Base-by-base conservation (phyloP, 2,888 invertebrate genomes). In the Tenthredo livida region DNA sequence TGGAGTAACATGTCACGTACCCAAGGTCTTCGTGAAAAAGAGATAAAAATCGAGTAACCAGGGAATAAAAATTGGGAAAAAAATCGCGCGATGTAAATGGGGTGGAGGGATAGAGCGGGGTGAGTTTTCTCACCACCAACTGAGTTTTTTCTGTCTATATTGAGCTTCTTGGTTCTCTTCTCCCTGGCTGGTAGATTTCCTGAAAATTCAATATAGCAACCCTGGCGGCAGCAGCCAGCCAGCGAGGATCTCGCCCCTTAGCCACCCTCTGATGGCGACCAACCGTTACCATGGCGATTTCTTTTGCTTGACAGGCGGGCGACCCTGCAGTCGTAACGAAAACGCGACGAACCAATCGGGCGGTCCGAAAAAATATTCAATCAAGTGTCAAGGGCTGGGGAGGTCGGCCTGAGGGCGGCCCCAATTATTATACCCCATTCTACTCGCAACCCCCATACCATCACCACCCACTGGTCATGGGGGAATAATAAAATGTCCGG, bases 321-420 rank as follows among this genome's bases (percentile, higher is more conserved):
- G 89, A 88, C 89, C 89, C 89, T 88, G 88, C 33, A 67, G 4
- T 88, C 88, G 88, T 89, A 87, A 88, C 89, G 88, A 83, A 47
- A 67, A 83, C 54, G 90, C 89, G 90, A 89, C 90, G 91, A 92
- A 92, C 92, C 92, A 93, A 93, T 93, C 92, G 92, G 91, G 92
- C 91, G 90, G 91, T 89, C 90, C 91, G 92, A 91, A 92, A 92
- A 93, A 92, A 92, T 93, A 93, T 93, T 93, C 92, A 92, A 93
- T 93, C 92, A 91, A 92, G 92, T 90, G 92, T 92, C 92, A 92
- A 92, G 92, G 90, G 91, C 91, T 90, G 89, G 89, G 88, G 87
- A 89, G 89, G 85, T 85, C 80, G 83, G 40, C 78, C 83, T 43
- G 85, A 43, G 50, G 58, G 88, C 89, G 86, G 86, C 86, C 87